phyloP scores from a whole-genome alignment of 2,113 vertebrate species.

The Canis aureus region DNA sequence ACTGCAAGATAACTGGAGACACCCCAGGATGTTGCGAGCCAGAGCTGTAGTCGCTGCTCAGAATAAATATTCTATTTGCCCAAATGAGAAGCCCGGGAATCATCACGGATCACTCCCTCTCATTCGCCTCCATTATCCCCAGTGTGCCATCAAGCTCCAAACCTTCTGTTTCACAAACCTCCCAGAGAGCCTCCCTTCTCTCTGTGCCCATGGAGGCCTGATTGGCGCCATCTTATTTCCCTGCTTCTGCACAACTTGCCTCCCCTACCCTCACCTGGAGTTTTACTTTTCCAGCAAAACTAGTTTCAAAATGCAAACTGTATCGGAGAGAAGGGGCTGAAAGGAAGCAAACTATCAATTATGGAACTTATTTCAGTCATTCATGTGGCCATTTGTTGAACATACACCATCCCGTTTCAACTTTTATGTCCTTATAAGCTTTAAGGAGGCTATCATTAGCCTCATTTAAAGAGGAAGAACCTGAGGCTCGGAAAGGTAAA shows the following conservation, averaged over 20 bases:
- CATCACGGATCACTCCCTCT: background rate
- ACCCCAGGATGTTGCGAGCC: background rate
- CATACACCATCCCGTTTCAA: background rate
- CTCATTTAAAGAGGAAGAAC: background rate
- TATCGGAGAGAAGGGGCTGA: background rate
- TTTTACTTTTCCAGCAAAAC: background rate
- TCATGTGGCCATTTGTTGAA: background rate
- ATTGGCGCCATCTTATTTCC: background rate
- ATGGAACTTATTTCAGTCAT: background rate
- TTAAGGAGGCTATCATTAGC: background rate
- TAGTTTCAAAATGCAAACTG: constrained; percentile 23
- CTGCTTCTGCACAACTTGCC: background rate
- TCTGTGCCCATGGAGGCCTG: background rate
- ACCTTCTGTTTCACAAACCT: no score
- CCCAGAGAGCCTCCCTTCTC: background rate
- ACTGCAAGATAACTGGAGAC: constrained; percentile 39
- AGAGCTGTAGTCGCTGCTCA: background rate
- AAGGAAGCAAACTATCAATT: background rate
- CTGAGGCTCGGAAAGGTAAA: background rate
- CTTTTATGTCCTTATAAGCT: background rate
- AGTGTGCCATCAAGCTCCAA: background rate
- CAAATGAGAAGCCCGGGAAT: background rate
- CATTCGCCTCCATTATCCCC: background rate
- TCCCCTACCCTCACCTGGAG: background rate
- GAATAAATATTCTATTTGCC: constrained; percentile 27